A percentile compares a stretch with the other conserved stretches of the same genome.
Conservation (phyloP, 2,797 vertebrate species). For the Schizopygopsis malacanthus region DNA sequence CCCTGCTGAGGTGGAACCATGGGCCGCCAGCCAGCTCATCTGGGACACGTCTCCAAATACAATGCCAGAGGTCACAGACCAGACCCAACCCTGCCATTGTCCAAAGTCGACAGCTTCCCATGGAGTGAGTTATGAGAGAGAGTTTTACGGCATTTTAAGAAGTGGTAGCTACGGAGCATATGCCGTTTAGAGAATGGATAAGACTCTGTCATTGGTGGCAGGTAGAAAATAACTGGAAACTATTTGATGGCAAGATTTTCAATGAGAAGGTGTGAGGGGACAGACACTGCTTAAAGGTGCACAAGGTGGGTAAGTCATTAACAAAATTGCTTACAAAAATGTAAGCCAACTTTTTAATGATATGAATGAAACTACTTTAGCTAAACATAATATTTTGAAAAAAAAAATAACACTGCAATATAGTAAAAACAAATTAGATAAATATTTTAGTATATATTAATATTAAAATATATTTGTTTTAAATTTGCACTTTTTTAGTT, state of each 20-base stretch:
- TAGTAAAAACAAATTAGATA: neutral
- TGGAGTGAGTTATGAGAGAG: slow-evolving; percentile 57
- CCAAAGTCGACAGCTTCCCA: slow-evolving; percentile 71
- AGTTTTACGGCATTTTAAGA: slow-evolving; percentile 31
- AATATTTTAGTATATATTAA: neutral
- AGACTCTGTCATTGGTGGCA: too few relatives aligned
- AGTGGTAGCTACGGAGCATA: neutral
- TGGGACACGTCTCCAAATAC: slow-evolving; percentile 73
- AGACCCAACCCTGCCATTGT: slow-evolving; percentile 75
- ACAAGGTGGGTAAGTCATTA: neutral
- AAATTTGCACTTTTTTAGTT: neutral
- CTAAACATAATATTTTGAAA: neutral
- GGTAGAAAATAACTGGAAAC: neutral
- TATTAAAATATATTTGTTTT: neutral
- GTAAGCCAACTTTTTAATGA: neutral
- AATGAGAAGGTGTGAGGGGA: neutral
- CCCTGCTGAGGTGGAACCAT: slow-evolving; percentile 41
- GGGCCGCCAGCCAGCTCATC: slow-evolving; percentile 76
- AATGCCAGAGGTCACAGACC: slow-evolving; percentile 73
- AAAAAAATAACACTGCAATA: neutral
- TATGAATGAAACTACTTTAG: neutral
- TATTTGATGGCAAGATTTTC: neutral
- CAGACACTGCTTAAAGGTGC: neutral
- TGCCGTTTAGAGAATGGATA: slow-evolving; percentile 2
- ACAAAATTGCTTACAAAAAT: neutral